A percentile compares a stretch with the other conserved stretches of the same genome.
phyloP scores from a whole-genome alignment of 2,888 invertebrate species.

The Xanthorhoe spadicearia region DNA sequence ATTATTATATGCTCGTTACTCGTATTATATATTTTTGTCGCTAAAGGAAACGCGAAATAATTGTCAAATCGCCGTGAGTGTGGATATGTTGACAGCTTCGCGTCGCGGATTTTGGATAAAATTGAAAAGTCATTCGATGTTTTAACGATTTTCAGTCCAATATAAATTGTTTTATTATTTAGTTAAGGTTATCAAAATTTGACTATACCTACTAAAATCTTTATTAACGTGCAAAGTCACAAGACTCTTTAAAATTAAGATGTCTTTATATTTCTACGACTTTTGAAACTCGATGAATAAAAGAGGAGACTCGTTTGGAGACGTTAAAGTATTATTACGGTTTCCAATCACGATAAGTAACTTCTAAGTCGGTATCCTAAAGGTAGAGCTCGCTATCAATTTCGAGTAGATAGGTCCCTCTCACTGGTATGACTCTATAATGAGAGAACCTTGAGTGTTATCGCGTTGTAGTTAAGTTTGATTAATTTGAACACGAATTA shows the following conservation, averaged over 20 bases:
- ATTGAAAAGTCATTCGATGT: too few relatives aligned
- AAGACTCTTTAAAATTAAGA: constrained; percentile 40
- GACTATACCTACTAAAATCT: constrained; percentile 23
- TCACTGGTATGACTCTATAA: not conserved
- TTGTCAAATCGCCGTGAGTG: too few relatives aligned
- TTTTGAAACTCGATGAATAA: constrained; percentile 44
- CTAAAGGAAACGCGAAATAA: too few relatives aligned
- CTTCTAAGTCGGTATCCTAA: constrained; percentile 14
- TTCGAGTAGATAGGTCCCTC: not conserved
- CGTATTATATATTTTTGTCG: too few relatives aligned
- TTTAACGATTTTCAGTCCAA: not conserved
- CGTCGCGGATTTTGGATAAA: too few relatives aligned
- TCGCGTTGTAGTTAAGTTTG: not conserved
- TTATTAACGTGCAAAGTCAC: constrained; percentile 35
- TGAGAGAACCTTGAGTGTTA: not conserved
- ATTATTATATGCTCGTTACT: too few relatives aligned
- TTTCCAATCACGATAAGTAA: constrained; percentile 42
- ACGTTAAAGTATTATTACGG: constrained; percentile 38
- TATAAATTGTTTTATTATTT: not conserved
- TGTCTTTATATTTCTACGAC: constrained; percentile 41
- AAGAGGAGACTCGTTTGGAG: constrained; percentile 40
- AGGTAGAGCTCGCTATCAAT: constrained; percentile 6
- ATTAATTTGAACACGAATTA: not conserved
- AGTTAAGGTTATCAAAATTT: not conserved
- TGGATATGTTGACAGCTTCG: too few relatives aligned